Evolutionary conservation across 2,113 vertebrate genomes (phyloP).

Genomic region (Anas platyrhynchos): DNA sequence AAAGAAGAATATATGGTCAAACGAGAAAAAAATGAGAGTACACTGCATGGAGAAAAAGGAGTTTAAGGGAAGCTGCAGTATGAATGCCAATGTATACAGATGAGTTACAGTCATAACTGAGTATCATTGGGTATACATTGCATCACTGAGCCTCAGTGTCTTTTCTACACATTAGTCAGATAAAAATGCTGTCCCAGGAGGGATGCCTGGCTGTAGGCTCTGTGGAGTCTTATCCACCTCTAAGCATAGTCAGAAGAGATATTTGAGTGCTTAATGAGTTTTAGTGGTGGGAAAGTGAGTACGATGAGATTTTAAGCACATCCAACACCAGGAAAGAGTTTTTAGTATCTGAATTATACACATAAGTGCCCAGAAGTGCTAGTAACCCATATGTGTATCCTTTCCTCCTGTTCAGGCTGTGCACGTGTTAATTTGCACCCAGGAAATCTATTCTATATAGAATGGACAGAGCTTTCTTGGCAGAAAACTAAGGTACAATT

Average conservation of each 20-base stretch:
- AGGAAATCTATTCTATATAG: not conserved
- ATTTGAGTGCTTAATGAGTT: not conserved
- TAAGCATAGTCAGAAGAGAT: not conserved
- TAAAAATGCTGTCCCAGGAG: not conserved
- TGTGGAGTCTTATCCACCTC: not conserved
- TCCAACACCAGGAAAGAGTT: not conserved
- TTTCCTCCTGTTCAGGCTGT: not conserved
- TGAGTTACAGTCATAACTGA: not conserved
- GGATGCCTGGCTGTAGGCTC: not conserved
- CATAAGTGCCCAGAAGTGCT: not conserved
- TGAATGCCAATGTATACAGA: not conserved
- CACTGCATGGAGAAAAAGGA: not conserved
- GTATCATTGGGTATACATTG: not conserved
- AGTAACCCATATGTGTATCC: not conserved
- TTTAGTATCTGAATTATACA: not conserved
- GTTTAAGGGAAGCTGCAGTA: not conserved
- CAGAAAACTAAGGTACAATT: not conserved
- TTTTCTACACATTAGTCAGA: fast-evolving
- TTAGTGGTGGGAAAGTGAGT: not conserved
- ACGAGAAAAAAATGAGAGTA: not conserved
- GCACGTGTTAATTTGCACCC: not conserved
- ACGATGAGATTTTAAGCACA: not conserved
- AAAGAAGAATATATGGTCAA: not conserved
- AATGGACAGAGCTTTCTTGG: not conserved
- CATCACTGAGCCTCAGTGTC: not conserved